A percentile compares a stretch with the other conserved stretches of the same genome.
phyloP scores from a whole-genome alignment of 2,797 vertebrate species.

The Siniperca obscura region DNA sequence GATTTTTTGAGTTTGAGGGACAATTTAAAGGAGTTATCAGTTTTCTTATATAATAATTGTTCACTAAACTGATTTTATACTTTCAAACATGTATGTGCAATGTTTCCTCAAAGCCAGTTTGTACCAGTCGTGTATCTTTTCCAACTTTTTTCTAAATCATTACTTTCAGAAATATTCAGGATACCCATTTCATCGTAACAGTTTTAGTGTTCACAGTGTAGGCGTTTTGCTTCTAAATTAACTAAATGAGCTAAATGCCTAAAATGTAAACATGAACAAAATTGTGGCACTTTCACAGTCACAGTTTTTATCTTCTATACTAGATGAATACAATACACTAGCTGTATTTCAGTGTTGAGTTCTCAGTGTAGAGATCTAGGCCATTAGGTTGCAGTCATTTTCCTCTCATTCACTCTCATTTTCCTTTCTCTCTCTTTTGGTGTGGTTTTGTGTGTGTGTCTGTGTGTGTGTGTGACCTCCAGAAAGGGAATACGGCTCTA shows the following conservation, averaged over 20 bases:
- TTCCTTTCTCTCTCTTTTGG: constrained; percentile 12
- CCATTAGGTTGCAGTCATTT: constrained; percentile 56
- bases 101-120: background rate
- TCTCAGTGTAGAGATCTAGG: constrained; percentile 48
- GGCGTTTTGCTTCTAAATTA: background rate
- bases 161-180: background rate
- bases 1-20: too few species aligned
- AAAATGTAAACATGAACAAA: constrained; percentile 2
- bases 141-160: background rate
- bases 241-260: background rate
- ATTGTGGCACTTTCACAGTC: background rate
- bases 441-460: constrained; percentile 3
- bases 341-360: constrained; percentile 27
- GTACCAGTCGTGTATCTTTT: background rate
- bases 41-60: background rate
- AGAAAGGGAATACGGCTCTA: constrained; percentile 98
- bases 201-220: background rate
- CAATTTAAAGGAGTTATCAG: background rate
- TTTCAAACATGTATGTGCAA: background rate
- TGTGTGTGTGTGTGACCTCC: constrained; percentile 44
- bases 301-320: background rate
- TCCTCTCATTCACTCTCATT: constrained; percentile 40
- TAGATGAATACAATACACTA: background rate
- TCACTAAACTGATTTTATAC: background rate
- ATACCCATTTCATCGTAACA: background rate